phyloP scores from a whole-genome alignment of 2,888 invertebrate species.

The Nasonovia ribisnigri region DNA sequence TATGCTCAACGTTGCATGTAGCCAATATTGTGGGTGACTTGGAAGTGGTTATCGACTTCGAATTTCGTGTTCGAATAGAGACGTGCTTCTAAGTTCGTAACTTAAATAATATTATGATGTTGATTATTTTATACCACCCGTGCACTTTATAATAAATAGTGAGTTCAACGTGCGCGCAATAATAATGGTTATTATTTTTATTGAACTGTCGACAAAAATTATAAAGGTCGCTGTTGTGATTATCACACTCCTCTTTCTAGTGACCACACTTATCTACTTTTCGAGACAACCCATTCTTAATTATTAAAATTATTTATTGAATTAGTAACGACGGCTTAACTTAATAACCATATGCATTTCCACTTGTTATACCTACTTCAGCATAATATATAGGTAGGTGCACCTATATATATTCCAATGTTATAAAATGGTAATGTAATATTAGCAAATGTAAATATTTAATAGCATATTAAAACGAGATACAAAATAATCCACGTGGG shows the following conservation, averaged over 20 bases:
- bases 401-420: not conserved
- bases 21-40: not conserved
- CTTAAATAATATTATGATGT: not conserved
- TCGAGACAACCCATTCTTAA: not conserved
- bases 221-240: not conserved
- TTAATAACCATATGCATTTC: not conserved
- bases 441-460: constrained; percentile 5
- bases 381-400: not conserved
- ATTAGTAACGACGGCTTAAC: not conserved
- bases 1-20: not conserved
- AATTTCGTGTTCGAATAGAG: not conserved
- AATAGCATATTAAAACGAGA: constrained; percentile 16
- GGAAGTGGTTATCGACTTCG: not conserved
- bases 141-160: not conserved
- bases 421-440: not conserved
- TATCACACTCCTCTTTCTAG: not conserved
- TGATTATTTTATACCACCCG: not conserved
- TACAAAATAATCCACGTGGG: constrained; percentile 6
- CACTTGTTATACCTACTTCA: not conserved
- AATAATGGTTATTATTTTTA: not conserved
- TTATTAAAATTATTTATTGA: not conserved
- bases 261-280: not conserved
- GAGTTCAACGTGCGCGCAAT: not conserved
- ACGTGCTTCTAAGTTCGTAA: not conserved
- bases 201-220: not conserved